Conservation (phyloP, 1,140 invertebrate species). For the Ditylenchus dipsaci region DNA sequence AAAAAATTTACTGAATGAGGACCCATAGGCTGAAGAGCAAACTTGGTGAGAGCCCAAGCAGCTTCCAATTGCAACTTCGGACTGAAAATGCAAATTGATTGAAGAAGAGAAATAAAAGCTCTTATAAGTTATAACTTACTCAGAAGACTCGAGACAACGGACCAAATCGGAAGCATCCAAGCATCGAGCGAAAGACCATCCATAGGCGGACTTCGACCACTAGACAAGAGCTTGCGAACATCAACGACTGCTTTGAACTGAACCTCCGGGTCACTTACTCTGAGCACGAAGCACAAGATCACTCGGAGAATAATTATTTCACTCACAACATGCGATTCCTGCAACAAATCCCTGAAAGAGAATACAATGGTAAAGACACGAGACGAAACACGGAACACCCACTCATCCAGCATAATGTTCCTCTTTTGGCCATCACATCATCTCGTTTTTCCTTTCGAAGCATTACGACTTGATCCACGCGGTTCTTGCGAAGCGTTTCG, state of each 20-base stretch:
- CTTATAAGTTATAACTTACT: conserved; percentile 65
- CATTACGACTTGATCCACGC: conserved; percentile 90
- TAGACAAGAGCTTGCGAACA: conserved; percentile 80
- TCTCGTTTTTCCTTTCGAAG: conserved; percentile 91
- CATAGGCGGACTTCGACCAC: conserved; percentile 95
- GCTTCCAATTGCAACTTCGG: conserved; percentile 94
- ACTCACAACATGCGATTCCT: too few relatives aligned
- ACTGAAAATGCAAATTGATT: conserved; percentile 63
- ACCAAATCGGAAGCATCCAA: conserved; percentile 89
- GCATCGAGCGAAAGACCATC: conserved; percentile 85
- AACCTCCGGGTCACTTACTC: conserved; percentile 29
- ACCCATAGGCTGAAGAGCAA: too few relatives aligned
- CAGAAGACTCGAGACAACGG: conserved; percentile 77
- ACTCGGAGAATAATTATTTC: too few relatives aligned
- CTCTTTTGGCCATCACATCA: conserved; percentile 87
- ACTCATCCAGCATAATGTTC: conserved; percentile 68
- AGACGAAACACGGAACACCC: background rate
- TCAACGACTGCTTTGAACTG: conserved; percentile 44
- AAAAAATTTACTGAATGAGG: too few relatives aligned
- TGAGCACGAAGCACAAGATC: conserved; percentile 18
- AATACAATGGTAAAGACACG: too few relatives aligned
- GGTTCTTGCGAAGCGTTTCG: conserved; percentile 52
- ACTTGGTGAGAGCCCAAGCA: conserved; percentile 93
- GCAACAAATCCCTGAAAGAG: too few relatives aligned
- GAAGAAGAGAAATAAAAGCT: conserved; percentile 24